Evolutionary conservation across 37 sponge, comb jelly and placozoan genomes (phyloP), one percentile per base, ranked within the genome.

Genomic region (Crambe crambe): DNA sequence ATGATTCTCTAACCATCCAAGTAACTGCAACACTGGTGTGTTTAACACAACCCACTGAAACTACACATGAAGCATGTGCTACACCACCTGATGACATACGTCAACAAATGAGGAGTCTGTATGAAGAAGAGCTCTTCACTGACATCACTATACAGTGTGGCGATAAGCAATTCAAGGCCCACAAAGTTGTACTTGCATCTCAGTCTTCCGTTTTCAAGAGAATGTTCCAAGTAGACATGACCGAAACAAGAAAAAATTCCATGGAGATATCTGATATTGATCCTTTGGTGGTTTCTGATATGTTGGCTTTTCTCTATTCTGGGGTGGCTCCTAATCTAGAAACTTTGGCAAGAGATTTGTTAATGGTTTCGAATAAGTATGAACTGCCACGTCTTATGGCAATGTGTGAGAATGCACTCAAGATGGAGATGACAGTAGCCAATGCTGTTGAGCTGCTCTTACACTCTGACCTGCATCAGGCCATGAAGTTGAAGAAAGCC

Each of bases 201-300:
- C 66, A 65, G 27, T 65, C 66, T 31, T 17, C 27, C 30, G 66
- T 65, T 5, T 65, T 65, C 10, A 65, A 65, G 30, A 2, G 9
- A 65, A 65, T 65, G 66, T 65, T 65, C 30, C 32, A 65, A 31
- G 34, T 30, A 2, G 34, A 65, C 66, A 65, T 65, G 66, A 65
- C 25, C 25, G 66, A 65, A 9, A 65, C 25, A 9, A 2, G 10
- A 31, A 26, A 9, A 30, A 34, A 34, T 2, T 3, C 31, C 10
- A 34, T 65, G 35, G 31, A 8, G 10, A 65, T 65, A 65, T 65
- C 66, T 65, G 71, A 70, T 35, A 40, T 70, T 42, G 44, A 18
- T 12, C 43, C 71, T 27, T 5, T 22, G 15, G 71, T 42, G 42
- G 25, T 70, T 41, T 5, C 21, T 42, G 71, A 70, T 8, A n/a